Evolutionary conservation across 53 echinoderm and acorn worm genomes (phyloP), one percentile per base, ranked within the genome.

Genomic region (Holothuria leucospilota): DNA sequence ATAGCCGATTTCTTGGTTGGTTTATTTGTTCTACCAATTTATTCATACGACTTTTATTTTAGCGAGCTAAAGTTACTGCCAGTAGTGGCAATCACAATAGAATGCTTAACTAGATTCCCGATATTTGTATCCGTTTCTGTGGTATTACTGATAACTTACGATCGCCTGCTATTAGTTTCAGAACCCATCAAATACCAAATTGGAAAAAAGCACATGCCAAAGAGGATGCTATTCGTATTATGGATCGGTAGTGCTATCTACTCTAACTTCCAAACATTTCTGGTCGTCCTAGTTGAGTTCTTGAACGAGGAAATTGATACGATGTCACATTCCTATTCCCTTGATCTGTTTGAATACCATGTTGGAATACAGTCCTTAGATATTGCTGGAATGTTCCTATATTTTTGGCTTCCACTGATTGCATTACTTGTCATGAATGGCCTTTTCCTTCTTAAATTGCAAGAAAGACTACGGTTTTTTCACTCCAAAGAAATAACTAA

Each of bases 161-260:
- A 80, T 80, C 80, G 62, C 26, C 24, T 80, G 3, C 80, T 38
- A 15, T 13, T 80, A 9, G 38, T 80, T 1, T 59, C 59, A 30
- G 27, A 80, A 30, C 80, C 80, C 11, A 80, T 80, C 18, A 80
- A 80, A 34, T 80, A 80, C 38, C 61, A 80, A 12, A 59, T 16
- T 34, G 28, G 29, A 59, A 79, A 38, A 60, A 61, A 23, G 5
- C 20, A 60, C 29, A 79, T 52, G 52, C 1, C 52, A 52, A 56
- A 56, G 56, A 56, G 18, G 56, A 56, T 56, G 15, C 18, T 56
- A 16, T 56, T 56, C 8, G 0, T 9, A 56, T 56, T 56, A 18
- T 56, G 56, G 56, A 56, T 56, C 18, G 15, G 56, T 0, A 56
- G 56, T 56, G 56, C 56, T 56, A 16, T 56, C 56, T 56, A 56